Conservation (phyloP, 2,888 invertebrate genomes). For the Tenodera sinensis region DNA sequence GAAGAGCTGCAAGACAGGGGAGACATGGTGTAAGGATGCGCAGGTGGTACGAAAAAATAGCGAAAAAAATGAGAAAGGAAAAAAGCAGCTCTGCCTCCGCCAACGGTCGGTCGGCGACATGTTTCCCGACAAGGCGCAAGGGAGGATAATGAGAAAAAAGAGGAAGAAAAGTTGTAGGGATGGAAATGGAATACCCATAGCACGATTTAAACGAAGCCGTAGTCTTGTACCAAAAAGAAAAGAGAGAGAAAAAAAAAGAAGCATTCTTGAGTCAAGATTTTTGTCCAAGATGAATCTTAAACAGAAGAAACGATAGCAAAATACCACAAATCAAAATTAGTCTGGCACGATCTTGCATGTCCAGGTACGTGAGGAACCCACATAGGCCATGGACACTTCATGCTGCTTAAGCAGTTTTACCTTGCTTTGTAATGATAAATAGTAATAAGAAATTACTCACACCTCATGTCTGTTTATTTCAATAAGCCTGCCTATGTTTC, state of each 20-base stretch:
- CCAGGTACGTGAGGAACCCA: no score
- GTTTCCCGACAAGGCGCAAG: constrained; percentile 19
- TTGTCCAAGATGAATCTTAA: not conserved
- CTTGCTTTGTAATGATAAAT: no score
- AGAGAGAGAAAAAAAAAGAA: not conserved
- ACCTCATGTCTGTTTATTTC: no score
- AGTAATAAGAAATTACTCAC: no score
- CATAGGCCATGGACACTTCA: no score
- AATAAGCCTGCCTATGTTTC: no score
- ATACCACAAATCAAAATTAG: no score
- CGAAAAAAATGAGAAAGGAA: not conserved
- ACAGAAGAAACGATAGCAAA: no score
- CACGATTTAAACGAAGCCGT: not conserved
- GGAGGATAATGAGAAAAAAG: not conserved
- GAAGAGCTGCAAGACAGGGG: constrained; percentile 17
- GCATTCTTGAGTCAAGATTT: not conserved
- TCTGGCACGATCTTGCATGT: no score
- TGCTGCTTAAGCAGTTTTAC: no score
- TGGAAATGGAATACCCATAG: not conserved
- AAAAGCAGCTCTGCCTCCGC: constrained; percentile 15
- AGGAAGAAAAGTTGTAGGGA: not conserved
- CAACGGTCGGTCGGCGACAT: constrained; percentile 19
- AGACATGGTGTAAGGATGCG: constrained; percentile 20
- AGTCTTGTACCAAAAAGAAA: not conserved
- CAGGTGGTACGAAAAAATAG: constrained; percentile 26